These are phyloP conservation scores for Pluvianellus socialis DNA, from an alignment of 2,113 vertebrate genomes.

Conservation along the genomic window DNA sequence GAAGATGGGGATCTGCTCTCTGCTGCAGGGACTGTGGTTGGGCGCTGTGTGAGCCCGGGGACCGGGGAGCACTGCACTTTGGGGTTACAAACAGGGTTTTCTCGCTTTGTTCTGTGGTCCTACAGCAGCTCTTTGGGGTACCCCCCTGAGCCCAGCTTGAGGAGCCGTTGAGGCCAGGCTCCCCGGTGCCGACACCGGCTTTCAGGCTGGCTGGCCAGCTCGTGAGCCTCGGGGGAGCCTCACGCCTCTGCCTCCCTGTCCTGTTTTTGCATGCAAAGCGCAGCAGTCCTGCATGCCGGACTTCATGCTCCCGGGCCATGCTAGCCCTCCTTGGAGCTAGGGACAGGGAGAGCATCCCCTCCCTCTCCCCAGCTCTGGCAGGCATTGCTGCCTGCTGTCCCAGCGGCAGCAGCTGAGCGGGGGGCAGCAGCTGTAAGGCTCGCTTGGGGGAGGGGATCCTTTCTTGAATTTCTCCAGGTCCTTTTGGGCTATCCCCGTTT, in stretches of 20 bases:
- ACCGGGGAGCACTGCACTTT: not conserved
- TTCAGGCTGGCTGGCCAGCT: not conserved
- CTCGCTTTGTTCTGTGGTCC: not conserved
- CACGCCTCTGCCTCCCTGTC: not conserved
- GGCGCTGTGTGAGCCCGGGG: not conserved
- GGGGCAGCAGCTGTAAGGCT: conserved; percentile 4
- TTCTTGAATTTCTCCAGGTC: not conserved
- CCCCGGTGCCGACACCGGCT: fast-evolving
- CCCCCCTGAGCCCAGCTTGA: not conserved
- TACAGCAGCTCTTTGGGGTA: not conserved
- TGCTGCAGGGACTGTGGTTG: fast-evolving
- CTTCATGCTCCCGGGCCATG: fast-evolving
- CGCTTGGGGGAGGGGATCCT: not conserved
- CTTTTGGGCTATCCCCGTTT: not conserved
- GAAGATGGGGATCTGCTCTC: not conserved
- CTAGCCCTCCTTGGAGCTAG: fast-evolving
- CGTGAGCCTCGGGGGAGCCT: fast-evolving
- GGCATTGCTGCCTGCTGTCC: not conserved
- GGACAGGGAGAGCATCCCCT: not conserved
- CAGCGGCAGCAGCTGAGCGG: conserved; percentile 22
- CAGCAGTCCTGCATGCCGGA: not conserved
- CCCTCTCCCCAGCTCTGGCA: not conserved
- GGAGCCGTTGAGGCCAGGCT: not conserved
- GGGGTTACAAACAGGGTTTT: not conserved
- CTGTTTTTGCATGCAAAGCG: not conserved